Base-by-base conservation (phyloP, 2,113 vertebrate genomes). In the Melierax canorus region DNA sequence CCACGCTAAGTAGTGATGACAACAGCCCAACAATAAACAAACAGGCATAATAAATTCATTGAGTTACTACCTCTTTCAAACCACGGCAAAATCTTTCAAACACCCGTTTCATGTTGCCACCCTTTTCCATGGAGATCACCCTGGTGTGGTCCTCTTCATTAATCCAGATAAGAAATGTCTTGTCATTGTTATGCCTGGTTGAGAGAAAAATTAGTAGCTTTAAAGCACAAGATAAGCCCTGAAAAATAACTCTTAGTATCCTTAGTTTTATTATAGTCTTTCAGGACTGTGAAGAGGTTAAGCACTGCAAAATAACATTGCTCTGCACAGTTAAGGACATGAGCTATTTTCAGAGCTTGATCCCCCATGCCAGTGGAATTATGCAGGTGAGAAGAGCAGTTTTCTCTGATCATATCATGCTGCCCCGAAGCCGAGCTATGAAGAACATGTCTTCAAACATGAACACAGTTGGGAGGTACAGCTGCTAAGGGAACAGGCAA, bases 131-230 rank as follows among this genome's bases (percentile, higher is more conserved):
- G 85, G 99, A 99, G 96, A 99, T 99, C 79, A 99, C 97, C 89
- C 99, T 98, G 67, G 98, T 99, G 96, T 99, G 99, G 95, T 99
- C 99, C 91, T 99, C 99, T 97, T 99, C 99, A 81, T 99, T 99
- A 96, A 99, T 98, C 99, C 99, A 99, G 97, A 99, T 98, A 89
- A 99, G 98, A 98, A 99, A 99, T 68, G 98, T 99, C 97, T 99
- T 99, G 95, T 99, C 98, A 43, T 98, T 98, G 97, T 99, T 99
- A 96, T 99, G 99, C 99, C 99, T 99, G 95, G 60, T 73, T 95
- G 87, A 92, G 67, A 95, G 83, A 86, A 86, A 78, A 62, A 89
- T 77, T 19, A 48, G 17, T 6, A 10, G 20, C 20, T 82, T 77
- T 81, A 59, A 85, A 75, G 68, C 67, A 64, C 71, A 85, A 86